Evolutionary conservation across 2,113 vertebrate genomes (phyloP).

Genomic region (Camarhynchus parvulus): DNA sequence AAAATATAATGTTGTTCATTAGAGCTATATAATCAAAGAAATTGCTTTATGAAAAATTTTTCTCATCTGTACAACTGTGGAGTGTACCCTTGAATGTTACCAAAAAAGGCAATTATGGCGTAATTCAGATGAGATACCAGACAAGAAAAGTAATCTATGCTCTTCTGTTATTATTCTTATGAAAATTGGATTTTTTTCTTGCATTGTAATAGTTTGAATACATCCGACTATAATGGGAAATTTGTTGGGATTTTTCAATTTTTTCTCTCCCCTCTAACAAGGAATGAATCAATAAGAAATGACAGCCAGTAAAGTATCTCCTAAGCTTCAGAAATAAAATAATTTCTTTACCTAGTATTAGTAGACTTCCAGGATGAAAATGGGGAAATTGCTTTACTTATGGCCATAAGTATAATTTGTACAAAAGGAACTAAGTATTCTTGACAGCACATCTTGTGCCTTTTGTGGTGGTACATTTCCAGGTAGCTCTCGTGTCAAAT

Average conservation of each 20-base stretch:
- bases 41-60: neutral
- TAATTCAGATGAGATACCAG: neutral
- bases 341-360: neutral
- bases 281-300: neutral
- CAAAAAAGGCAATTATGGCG: neutral
- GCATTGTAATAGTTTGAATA: neutral
- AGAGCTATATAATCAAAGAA: neutral
- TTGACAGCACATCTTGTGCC: neutral
- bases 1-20: neutral
- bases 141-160: neutral
- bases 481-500: neutral
- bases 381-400: neutral
- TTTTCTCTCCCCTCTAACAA: neutral
- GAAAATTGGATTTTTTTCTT: neutral
- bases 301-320: neutral
- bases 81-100: neutral
- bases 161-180: neutral
- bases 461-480: neutral
- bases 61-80: neutral
- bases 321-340: neutral
- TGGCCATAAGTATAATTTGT: neutral
- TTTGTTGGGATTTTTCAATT: accelerated
- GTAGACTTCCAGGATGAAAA: neutral
- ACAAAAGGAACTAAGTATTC: neutral
- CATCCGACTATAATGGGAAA: accelerated